Evolutionary conservation across 2,888 invertebrate species (phyloP), one percentile per base, ranked within the genome.

Genomic region (Mystacides longicornis): DNA sequence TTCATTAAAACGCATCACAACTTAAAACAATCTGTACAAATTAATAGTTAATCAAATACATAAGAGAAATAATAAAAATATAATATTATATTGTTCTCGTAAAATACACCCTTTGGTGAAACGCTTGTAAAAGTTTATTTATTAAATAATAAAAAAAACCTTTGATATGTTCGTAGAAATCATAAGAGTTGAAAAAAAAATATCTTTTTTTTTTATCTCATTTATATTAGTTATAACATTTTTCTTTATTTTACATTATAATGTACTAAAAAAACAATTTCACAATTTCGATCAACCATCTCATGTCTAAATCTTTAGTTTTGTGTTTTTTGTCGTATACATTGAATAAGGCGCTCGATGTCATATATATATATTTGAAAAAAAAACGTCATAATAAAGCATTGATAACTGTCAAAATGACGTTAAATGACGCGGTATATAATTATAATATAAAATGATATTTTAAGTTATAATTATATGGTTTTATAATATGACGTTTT

Each of bases 311-410:
- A 68, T 69, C 70, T 65, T 67, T 37, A 37, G n/a, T 37, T 37
- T 37, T 69, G 70, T 68, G 68, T 68, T 66, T 67, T 68, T 69
- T 75, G 14, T 82, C 83, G 83, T 83, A 83, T 83, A 83, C 83
- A 81, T 82, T 79, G 79, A 77, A 78, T 82, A 83, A 83, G 83
- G 83, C 82, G 78, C 73, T 69, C 71, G 72, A 73, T 71, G 69
- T 69, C 46, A n/a, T 46, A 49, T 50, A n/a, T n/a, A n/a, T n/a
- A n/a, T n/a, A n/a, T 53, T 47, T 52, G 22, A 27, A 51, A 48
- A 56, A 23, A 53, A 20, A 57, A 57, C 57, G 57, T 59, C 59
- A 57, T 55, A 23, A 49, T 31, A 48, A 55, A 56, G 16, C 14
- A 37, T 37, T 37, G 27, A 14, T 37, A 37, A 37, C 14, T 37